A percentile compares a stretch with the other conserved stretches of the same genome.
These are phyloP conservation scores for Blera fallax DNA, from an alignment of 2,888 invertebrate species.

Conservation along the genomic window DNA sequence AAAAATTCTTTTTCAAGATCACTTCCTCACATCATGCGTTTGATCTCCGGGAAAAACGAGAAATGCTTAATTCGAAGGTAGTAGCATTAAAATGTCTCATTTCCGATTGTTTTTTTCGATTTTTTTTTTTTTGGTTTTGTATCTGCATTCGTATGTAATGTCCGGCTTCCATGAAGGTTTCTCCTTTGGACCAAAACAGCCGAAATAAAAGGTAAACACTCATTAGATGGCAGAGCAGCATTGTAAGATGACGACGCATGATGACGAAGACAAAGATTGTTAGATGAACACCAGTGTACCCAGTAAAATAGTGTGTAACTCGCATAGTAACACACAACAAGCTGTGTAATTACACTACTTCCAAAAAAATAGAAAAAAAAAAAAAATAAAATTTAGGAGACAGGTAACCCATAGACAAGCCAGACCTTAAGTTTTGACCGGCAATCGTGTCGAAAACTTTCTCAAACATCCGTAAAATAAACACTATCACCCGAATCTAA, in stretches of 20 bases:
- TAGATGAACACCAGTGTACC: not conserved
- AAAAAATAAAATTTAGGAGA: conserved; percentile 1
- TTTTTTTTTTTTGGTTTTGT: not conserved
- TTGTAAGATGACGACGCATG: not conserved
- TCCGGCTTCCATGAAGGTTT: conserved; percentile 41
- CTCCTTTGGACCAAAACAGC: conserved; percentile 1
- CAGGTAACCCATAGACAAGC: not conserved
- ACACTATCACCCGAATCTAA: conserved; percentile 59
- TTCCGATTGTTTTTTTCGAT: conserved; percentile 6
- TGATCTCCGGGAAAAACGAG: not conserved
- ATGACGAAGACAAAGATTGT: not conserved
- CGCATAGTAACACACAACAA: conserved; percentile 27
- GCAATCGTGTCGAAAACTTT: conserved; percentile 43
- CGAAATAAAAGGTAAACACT: conserved; percentile 23
- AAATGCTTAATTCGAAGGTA: conserved; percentile 25
- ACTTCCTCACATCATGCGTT: conserved; percentile 38
- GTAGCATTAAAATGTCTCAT: conserved; percentile 23
- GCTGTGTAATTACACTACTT: conserved; percentile 23
- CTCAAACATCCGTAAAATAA: conserved; percentile 60
- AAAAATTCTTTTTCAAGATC: conserved; percentile 54
- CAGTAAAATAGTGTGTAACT: conserved; percentile 6
- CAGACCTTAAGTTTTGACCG: not conserved
- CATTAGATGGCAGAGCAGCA: conserved; percentile 12
- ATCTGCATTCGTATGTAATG: conserved; percentile 20
- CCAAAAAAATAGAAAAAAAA: not conserved